Evolutionary conservation across 2,797 vertebrate genomes (phyloP).

Genomic region (Scleropages formosus): DNA sequence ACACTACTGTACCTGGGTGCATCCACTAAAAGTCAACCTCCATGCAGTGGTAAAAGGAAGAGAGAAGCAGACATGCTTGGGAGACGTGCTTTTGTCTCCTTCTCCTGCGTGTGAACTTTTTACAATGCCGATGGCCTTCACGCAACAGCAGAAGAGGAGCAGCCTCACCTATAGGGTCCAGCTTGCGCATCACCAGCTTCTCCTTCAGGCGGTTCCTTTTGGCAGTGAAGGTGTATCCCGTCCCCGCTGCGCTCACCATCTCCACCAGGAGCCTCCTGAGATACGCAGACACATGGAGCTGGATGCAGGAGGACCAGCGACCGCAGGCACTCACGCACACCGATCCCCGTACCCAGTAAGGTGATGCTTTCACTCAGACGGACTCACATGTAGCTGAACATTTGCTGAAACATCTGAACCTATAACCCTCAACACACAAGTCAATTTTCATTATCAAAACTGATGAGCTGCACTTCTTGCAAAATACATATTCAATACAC

Average conservation of each 20-base stretch:
- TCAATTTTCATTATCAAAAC: not conserved
- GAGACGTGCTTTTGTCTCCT: not conserved
- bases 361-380: too few species aligned
- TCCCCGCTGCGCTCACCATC: slow-evolving; percentile 89
- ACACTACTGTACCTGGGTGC: too few species aligned
- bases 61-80: too few species aligned
- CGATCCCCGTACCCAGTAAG: not conserved
- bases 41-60: too few species aligned
- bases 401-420: not conserved
- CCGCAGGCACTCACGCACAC: not conserved
- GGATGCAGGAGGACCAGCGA: not conserved
- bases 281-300: not conserved
- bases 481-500: too few species aligned
- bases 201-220: slow-evolving; percentile 79
- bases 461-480: too few species aligned
- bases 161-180: slow-evolving; percentile 86
- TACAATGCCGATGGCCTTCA: not conserved
- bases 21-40: too few species aligned
- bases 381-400: not conserved
- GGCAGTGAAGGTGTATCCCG: slow-evolving; percentile 80
- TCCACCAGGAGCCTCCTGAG: slow-evolving; percentile 83
- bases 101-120: too few species aligned
- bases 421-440: not conserved
- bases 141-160: not conserved
- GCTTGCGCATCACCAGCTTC: slow-evolving; percentile 82